A percentile compares a stretch with the other conserved stretches of the same genome.
Conservation (phyloP, 2,888 invertebrate genomes). For the Lasius fuliginosus region DNA sequence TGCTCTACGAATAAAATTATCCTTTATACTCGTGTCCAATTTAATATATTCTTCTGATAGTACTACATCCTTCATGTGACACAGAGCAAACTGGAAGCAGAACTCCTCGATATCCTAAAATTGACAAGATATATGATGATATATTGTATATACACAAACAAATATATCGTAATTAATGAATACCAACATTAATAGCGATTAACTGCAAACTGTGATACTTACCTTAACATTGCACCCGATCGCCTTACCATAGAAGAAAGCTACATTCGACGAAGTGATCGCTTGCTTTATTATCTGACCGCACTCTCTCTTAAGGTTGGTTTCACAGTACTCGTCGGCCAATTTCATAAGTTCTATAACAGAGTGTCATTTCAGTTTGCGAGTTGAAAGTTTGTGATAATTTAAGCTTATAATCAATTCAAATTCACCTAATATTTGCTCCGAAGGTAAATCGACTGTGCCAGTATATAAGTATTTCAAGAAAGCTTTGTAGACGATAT, state of each 20-base stretch:
- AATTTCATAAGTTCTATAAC: background rate
- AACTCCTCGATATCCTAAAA: background rate
- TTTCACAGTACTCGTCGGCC: background rate
- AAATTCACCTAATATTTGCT: background rate
- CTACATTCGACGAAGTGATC: background rate
- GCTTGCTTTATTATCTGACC: background rate
- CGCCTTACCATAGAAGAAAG: background rate
- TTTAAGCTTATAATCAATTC: background rate
- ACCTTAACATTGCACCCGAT: background rate
- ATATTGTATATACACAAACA: background rate
- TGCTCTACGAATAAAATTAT: background rate
- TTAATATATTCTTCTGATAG: background rate
- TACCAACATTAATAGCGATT: background rate
- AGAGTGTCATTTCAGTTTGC: background rate
- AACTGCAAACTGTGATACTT: background rate
- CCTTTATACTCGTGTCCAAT: background rate
- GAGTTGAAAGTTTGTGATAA: background rate
- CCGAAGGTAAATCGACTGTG: background rate
- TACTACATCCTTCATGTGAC: background rate
- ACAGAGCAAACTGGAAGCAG: background rate
- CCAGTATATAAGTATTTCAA: background rate
- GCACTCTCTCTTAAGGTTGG: background rate
- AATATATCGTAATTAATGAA: background rate
- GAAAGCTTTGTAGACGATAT: background rate
- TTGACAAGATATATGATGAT: background rate